Evolutionary conservation across 1,140 invertebrate species (phyloP).

Genomic region (Microvelia longipes): DNA sequence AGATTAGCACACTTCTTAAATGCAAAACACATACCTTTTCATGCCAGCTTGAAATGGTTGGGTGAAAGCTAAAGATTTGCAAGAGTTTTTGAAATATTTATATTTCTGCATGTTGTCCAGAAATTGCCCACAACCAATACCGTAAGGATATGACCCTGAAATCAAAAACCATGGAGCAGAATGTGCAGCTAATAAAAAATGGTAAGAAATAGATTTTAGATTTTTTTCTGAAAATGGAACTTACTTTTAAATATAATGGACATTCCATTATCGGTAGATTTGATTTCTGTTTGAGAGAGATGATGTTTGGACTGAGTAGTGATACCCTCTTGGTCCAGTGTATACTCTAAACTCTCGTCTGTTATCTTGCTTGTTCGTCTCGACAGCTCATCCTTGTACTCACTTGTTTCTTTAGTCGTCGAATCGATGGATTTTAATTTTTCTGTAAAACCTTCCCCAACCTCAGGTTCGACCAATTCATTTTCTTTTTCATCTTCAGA

Average conservation of each 20-base stretch:
- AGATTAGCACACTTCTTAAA: too few relatives aligned
- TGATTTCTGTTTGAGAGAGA: not conserved
- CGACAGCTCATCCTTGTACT: not conserved
- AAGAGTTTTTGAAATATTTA: slow-evolving; percentile 3
- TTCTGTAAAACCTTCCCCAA: too few relatives aligned
- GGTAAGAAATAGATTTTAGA: too few relatives aligned
- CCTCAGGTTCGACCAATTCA: too few relatives aligned
- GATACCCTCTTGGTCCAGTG: not conserved
- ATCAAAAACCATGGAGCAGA: not conserved
- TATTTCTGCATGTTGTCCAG: not conserved
- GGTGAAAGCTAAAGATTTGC: slow-evolving; percentile 29
- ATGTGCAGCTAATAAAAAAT: too few relatives aligned
- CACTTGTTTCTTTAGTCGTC: not conserved
- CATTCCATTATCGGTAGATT: not conserved
- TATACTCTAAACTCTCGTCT: slow-evolving; percentile 1
- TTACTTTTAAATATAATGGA: not conserved
- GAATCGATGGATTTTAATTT: too few relatives aligned
- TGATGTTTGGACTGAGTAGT: not conserved
- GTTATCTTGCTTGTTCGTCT: not conserved
- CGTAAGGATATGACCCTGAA: not conserved
- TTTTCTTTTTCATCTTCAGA: too few relatives aligned
- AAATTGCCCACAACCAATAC: not conserved
- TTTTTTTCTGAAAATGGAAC: too few relatives aligned
- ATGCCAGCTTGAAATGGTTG: slow-evolving; percentile 34
- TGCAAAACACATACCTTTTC: slow-evolving; percentile 32